These are phyloP conservation scores for Chamaea fasciata DNA, from an alignment of 2,113 vertebrate genomes.

Conservation along the genomic window DNA sequence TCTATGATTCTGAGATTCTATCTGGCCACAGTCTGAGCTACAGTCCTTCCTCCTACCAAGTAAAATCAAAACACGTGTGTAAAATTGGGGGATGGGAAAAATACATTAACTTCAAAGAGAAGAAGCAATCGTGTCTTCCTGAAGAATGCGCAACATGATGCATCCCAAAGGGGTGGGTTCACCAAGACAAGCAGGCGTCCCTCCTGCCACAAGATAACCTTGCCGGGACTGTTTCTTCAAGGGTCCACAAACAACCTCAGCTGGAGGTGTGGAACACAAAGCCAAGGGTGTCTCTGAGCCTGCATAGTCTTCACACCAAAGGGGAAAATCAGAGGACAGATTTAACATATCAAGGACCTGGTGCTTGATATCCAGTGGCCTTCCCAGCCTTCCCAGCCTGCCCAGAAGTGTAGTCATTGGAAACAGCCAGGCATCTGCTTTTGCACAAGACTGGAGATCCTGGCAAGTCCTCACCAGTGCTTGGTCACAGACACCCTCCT, in stretches of 20 bases:
- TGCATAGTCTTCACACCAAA: accelerated
- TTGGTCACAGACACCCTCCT: not conserved
- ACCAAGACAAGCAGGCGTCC: not conserved
- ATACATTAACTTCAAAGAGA: not conserved
- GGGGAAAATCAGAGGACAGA: not conserved
- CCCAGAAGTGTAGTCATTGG: not conserved
- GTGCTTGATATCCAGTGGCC: not conserved
- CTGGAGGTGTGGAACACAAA: not conserved
- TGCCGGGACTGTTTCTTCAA: not conserved
- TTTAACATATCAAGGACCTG: not conserved
- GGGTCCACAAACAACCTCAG: not conserved
- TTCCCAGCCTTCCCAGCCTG: not conserved
- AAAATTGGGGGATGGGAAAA: not conserved
- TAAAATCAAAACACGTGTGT: not conserved
- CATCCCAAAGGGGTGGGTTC: not conserved
- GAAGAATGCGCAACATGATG: not conserved
- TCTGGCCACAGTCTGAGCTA: not conserved
- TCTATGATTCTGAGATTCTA: not conserved
- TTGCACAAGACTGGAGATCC: not conserved
- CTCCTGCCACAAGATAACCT: not conserved
- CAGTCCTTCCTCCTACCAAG: not conserved
- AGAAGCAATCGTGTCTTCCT: not conserved
- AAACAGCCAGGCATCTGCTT: not conserved
- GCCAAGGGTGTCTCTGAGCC: not conserved
- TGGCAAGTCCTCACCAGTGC: not conserved